These are phyloP conservation scores for Dichetophora obliterata DNA, from an alignment of 2,888 invertebrate species.

Conservation along the genomic window DNA sequence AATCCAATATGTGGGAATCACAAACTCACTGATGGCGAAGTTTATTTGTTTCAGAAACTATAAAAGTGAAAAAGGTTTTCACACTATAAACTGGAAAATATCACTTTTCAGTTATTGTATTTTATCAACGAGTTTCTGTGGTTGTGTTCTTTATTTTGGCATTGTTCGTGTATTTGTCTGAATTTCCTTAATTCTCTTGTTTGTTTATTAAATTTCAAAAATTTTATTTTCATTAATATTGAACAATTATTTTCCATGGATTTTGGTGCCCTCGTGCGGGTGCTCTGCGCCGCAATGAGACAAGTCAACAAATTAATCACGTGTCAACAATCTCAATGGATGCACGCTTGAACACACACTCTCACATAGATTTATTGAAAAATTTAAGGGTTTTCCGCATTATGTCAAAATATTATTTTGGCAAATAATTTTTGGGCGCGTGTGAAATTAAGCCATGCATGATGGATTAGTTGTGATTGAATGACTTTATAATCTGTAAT, in stretches of 20 bases:
- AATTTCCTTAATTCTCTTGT: slow-evolving; percentile 7
- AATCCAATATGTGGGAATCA: not conserved
- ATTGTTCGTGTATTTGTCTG: not conserved
- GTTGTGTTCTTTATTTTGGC: not conserved
- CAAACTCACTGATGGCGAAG: not conserved
- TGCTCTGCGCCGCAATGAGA: slow-evolving; percentile 16
- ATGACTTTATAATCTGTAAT: slow-evolving; percentile 25
- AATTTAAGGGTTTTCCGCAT: slow-evolving; percentile 16
- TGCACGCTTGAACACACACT: not conserved
- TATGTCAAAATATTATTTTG: slow-evolving; percentile 13
- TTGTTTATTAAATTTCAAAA: slow-evolving; percentile 21
- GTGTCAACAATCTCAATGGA: slow-evolving; percentile 20
- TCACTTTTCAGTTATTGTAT: slow-evolving; percentile 19
- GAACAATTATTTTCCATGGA: not conserved
- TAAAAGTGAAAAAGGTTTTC: slow-evolving; percentile 46
- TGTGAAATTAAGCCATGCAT: slow-evolving; percentile 33
- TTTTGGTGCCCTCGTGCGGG: not conserved
- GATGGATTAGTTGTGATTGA: slow-evolving; percentile 8
- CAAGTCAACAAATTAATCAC: slow-evolving; percentile 34
- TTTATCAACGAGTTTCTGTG: not conserved
- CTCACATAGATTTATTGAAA: not conserved
- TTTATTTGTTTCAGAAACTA: slow-evolving; percentile 28
- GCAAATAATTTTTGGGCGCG: slow-evolving; percentile 7
- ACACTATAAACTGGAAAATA: slow-evolving; percentile 40
- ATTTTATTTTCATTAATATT: slow-evolving; percentile 23